Conservation (phyloP, 1,140 invertebrate species). For the Dinothrombium tinctorium region DNA sequence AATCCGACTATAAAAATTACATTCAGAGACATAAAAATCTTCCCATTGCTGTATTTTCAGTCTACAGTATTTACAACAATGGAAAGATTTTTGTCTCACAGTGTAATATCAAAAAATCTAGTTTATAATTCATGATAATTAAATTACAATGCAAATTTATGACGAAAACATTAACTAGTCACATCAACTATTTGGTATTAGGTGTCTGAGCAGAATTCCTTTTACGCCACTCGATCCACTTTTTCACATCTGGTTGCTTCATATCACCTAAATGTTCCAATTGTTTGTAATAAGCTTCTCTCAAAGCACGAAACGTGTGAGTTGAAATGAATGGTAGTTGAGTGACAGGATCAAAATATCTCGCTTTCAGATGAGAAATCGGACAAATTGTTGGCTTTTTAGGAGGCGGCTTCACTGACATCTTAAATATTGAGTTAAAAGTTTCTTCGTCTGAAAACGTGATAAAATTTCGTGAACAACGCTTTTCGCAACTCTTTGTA, state of each 20-base stretch:
- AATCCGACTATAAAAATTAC: too few relatives aligned
- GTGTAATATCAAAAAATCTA: too few relatives aligned
- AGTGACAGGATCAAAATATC: conserved; percentile 77
- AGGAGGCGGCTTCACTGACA: conserved; percentile 33
- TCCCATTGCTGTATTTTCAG: too few relatives aligned
- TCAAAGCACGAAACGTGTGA: conserved; percentile 56
- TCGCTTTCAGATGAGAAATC: conserved; percentile 40
- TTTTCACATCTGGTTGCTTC: neutral
- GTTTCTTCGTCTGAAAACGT: conserved; percentile 61
- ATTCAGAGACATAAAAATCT: too few relatives aligned
- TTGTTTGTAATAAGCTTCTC: conserved; percentile 72
- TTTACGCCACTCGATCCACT: conserved; percentile 1
- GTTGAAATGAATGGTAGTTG: conserved; percentile 59
- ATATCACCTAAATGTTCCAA: conserved; percentile 30
- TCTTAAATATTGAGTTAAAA: conserved; percentile 41
- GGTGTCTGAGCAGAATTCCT: too few relatives aligned
- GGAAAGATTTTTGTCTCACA: too few relatives aligned
- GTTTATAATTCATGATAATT: too few relatives aligned
- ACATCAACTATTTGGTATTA: too few relatives aligned
- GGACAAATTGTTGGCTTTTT: conserved; percentile 18
- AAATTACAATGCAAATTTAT: too few relatives aligned
- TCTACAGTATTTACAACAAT: too few relatives aligned
- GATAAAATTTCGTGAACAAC: conserved; percentile 57
- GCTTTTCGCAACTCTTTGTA: conserved; percentile 17
- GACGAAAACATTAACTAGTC: too few relatives aligned